Conservation (phyloP, 1,140 invertebrate species). For the Grapholita molesta region DNA sequence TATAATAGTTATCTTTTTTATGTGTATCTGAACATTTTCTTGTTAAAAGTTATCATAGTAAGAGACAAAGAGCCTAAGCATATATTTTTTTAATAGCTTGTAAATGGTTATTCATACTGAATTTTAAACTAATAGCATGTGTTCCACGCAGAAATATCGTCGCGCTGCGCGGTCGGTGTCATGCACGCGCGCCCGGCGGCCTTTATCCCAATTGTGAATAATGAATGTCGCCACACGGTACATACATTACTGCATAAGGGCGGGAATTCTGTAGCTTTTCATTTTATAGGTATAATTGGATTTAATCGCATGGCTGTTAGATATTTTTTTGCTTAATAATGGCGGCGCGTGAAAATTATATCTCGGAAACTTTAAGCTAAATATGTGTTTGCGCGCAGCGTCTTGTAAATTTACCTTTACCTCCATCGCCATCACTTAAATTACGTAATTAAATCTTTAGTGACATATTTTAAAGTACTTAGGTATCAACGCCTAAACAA, state of each 20-base stretch:
- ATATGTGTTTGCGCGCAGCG: too few relatives aligned
- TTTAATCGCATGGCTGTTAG: too few relatives aligned
- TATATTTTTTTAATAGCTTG: too few relatives aligned
- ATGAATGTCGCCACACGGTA: constrained; percentile 16
- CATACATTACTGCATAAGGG: background rate
- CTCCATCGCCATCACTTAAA: too few relatives aligned
- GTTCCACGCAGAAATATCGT: background rate
- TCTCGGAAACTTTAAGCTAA: background rate
- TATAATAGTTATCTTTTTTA: too few relatives aligned
- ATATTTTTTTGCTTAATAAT: background rate
- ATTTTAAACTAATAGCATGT: background rate
- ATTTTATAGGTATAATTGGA: background rate
- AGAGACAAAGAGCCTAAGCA: too few relatives aligned
- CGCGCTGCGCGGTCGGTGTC: background rate
- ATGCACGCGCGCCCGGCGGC: constrained; percentile 9
- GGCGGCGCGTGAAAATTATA: background rate
- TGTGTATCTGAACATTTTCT: too few relatives aligned
- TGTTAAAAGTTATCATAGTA: too few relatives aligned
- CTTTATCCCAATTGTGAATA: constrained; percentile 19
- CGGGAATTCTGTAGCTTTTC: background rate
- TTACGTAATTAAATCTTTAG: too few relatives aligned
- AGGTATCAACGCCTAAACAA: too few relatives aligned
- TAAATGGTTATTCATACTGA: background rate
- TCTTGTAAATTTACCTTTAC: too few relatives aligned
- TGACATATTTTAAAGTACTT: too few relatives aligned